Evolutionary conservation across 2,113 vertebrate genomes (phyloP).

Genomic region (Ictidomys tridecemlineatus): DNA sequence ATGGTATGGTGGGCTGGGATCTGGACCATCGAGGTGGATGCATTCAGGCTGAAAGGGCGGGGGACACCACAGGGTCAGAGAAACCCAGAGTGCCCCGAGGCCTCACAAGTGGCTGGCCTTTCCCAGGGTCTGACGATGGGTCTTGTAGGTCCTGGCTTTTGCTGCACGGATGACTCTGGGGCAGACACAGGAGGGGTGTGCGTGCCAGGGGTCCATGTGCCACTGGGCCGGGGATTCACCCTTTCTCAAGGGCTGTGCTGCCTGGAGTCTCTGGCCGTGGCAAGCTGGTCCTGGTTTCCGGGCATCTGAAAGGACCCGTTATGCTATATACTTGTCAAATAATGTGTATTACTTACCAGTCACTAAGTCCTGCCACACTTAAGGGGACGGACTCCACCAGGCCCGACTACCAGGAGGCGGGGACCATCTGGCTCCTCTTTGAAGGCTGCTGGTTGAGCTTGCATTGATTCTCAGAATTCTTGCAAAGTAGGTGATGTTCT

Average conservation of each 20-base stretch:
- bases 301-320: no score
- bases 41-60: not conserved
- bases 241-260: not conserved
- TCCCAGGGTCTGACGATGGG: not conserved
- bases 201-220: fast-evolving
- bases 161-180: not conserved
- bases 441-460: not conserved
- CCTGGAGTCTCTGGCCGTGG: not conserved
- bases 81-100: not conserved
- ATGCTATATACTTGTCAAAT: not conserved
- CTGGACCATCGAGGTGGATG: fast-evolving
- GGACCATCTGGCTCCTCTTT: not conserved
- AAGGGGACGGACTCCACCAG: not conserved
- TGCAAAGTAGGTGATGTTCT: no score
- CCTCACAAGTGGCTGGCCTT: not conserved
- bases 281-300: not conserved
- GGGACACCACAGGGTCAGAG: not conserved
- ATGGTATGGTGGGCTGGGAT: not conserved
- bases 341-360: not conserved
- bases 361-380: not conserved
- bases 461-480: no score
- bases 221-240: fast-evolving
- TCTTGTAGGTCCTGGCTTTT: not conserved
- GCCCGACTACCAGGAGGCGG: not conserved
- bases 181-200: fast-evolving